phyloP scores from a whole-genome alignment of 2,113 vertebrate genomes.

The Pseudorhombus dupliciocellatus region DNA sequence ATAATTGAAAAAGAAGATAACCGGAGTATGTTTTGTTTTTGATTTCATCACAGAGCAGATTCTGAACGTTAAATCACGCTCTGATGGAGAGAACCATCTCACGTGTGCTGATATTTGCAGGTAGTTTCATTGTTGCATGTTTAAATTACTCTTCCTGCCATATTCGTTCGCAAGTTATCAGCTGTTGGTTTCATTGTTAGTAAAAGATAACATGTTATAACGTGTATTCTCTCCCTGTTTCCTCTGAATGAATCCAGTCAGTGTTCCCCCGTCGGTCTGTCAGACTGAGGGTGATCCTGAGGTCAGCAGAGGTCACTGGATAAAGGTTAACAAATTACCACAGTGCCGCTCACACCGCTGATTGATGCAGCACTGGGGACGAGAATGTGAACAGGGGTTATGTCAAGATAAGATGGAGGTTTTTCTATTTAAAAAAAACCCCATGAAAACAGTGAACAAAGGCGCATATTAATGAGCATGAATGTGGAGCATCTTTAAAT shows the following conservation, averaged over 20 bases:
- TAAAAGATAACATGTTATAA: constrained; percentile 3
- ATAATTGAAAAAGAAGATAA: constrained; percentile 53
- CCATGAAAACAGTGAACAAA: neutral
- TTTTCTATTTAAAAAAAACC: constrained; percentile 15
- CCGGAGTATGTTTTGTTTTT: constrained; percentile 25
- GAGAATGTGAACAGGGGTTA: constrained; percentile 22
- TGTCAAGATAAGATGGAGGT: constrained; percentile 46
- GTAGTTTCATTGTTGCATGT: constrained; percentile 17
- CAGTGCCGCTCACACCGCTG: constrained; percentile 51
- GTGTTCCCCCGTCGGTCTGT: constrained; percentile 25
- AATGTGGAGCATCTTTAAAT: neutral
- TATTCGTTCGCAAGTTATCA: neutral
- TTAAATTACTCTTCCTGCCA: constrained; percentile 42
- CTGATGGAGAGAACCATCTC: neutral
- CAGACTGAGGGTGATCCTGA: constrained; percentile 52
- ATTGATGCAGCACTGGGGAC: constrained; percentile 57
- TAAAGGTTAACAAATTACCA: constrained; percentile 78
- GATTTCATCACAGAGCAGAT: constrained; percentile 19
- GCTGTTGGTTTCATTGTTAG: neutral
- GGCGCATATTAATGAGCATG: no score
- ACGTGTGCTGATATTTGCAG: constrained; percentile 21
- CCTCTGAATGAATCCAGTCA: constrained; percentile 32
- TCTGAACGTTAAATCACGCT: constrained; percentile 33
- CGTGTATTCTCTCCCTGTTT: neutral
- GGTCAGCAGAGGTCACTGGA: constrained; percentile 66